phyloP scores from a whole-genome alignment of 2,888 invertebrate species.

The Germaria angustata region DNA sequence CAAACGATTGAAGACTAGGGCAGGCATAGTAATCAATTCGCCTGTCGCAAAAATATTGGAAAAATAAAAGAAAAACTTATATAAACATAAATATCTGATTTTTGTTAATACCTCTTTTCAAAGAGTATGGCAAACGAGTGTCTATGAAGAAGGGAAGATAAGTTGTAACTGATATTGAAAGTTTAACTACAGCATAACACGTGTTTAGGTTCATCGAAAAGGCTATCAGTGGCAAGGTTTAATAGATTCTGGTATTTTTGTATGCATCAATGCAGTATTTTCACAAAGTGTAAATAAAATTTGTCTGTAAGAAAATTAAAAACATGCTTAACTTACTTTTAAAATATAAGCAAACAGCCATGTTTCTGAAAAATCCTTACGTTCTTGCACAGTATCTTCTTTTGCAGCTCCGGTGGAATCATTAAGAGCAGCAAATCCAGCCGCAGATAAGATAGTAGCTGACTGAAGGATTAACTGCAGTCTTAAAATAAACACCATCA shows the following conservation, averaged over 20 bases:
- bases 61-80: too few species aligned
- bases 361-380: constrained; percentile 87
- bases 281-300: background rate
- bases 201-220: constrained; percentile 87
- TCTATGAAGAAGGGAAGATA: constrained; percentile 91
- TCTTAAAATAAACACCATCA: constrained; percentile 45
- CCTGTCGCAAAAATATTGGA: constrained; percentile 79
- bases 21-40: constrained; percentile 92
- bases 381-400: constrained; percentile 68
- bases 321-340: constrained; percentile 66
- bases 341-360: constrained; percentile 83
- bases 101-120: constrained; percentile 86
- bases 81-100: too few species aligned
- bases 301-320: background rate
- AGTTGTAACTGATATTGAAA: constrained; percentile 86
- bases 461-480: background rate
- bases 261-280: constrained; percentile 69
- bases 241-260: constrained; percentile 88
- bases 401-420: background rate
- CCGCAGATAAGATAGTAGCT: too few species aligned
- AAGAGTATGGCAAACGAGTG: constrained; percentile 91
- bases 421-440: too few species aligned
- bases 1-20: constrained; percentile 92
- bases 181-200: too few species aligned
- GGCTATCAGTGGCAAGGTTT: constrained; percentile 90